phyloP scores from a whole-genome alignment of 2,113 vertebrate genomes.

The Dipodomys ordii region DNA sequence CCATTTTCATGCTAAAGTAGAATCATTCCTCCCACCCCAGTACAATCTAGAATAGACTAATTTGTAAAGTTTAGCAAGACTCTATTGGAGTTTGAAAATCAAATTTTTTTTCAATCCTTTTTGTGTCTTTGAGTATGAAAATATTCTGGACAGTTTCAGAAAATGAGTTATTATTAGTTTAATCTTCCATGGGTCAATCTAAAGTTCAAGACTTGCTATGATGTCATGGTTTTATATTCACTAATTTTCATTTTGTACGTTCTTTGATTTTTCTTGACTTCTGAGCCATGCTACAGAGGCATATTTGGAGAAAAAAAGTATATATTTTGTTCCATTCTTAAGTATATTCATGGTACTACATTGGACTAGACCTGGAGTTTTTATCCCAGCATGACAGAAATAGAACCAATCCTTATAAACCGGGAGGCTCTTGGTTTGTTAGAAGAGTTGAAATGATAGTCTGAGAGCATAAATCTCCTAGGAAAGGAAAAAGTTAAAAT shows the following conservation, averaged over 20 bases:
- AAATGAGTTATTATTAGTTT: conserved; percentile 19
- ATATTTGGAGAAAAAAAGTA: not conserved
- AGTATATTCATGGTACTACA: not conserved
- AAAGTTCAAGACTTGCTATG: conserved; percentile 17
- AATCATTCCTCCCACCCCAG: conserved; percentile 11
- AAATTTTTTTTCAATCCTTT: conserved; percentile 60
- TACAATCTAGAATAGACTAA: conserved; percentile 35
- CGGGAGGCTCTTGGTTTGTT: not conserved
- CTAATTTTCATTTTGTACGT: not conserved
- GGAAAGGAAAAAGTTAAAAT: not conserved
- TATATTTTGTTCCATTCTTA: not conserved
- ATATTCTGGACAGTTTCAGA: conserved; percentile 36
- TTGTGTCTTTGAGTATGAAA: conserved; percentile 60
- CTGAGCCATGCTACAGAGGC: not conserved
- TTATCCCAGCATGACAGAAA: not conserved
- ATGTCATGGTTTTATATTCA: not conserved
- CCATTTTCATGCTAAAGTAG: conserved; percentile 59
- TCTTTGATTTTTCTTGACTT: not conserved
- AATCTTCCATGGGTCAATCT: conserved; percentile 40
- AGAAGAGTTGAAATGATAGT: not conserved
- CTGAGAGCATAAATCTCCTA: not conserved
- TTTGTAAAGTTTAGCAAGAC: conserved; percentile 75
- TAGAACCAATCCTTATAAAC: not conserved
- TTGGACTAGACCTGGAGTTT: not conserved
- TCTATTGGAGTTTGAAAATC: conserved; percentile 58